A percentile compares a stretch with the other conserved stretches of the same genome.
Conservation (phyloP, 2,797 vertebrate species). For the Apodemus agrarius region DNA sequence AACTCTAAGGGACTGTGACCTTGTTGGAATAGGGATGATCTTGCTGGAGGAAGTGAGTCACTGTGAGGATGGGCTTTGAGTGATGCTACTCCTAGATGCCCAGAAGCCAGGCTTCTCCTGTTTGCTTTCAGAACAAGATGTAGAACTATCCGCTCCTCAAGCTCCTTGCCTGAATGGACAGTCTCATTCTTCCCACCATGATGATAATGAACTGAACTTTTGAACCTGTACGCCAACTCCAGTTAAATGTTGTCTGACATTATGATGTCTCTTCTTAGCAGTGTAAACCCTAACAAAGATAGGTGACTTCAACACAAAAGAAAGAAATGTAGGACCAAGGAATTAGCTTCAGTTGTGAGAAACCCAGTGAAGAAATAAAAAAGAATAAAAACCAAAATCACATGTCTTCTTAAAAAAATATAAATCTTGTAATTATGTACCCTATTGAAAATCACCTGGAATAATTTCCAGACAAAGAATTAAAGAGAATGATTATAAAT, state of each 20-base stretch:
- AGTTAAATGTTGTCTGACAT: too few relatives aligned
- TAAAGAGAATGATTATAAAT: background rate
- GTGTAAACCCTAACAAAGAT: background rate
- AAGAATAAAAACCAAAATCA: background rate
- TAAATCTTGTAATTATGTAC: background rate
- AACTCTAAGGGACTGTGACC: background rate
- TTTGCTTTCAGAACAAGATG: background rate
- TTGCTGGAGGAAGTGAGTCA: background rate
- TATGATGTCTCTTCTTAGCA: background rate
- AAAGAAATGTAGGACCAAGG: background rate
- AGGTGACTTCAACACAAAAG: background rate
- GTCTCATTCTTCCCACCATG: too few relatives aligned
- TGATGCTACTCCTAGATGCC: background rate
- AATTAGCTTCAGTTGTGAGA: background rate
- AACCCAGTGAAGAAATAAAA: background rate
- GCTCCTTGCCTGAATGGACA: too few relatives aligned
- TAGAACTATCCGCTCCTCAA: too few relatives aligned
- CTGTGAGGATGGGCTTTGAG: background rate
- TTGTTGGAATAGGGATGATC: background rate
- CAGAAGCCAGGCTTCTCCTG: background rate
- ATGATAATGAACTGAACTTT: too few relatives aligned
- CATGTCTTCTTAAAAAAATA: background rate
- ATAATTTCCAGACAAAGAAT: background rate
- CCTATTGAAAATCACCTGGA: background rate
- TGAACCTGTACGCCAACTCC: too few relatives aligned